Conservation (phyloP, 2,113 vertebrate species). For the Upupa epops region DNA sequence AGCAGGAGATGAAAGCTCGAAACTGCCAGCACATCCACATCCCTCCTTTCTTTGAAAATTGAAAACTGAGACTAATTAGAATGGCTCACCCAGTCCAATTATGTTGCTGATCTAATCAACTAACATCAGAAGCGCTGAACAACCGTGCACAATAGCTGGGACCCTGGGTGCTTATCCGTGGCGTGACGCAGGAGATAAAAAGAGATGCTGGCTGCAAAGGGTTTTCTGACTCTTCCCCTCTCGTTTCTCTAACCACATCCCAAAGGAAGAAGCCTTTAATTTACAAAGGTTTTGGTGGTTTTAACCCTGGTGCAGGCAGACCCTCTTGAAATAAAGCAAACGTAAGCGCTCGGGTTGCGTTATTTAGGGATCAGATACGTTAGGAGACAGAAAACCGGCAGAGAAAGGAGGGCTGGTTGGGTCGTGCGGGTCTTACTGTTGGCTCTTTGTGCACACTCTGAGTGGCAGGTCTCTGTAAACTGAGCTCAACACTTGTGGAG, state of each 20-base stretch:
- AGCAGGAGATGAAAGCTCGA: slow-evolving; percentile 31
- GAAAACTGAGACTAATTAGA: slow-evolving; percentile 56
- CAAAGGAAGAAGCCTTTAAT: slow-evolving; percentile 42
- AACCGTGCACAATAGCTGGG: slow-evolving; percentile 42
- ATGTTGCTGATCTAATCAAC: slow-evolving; percentile 55
- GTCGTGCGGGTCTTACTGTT: slow-evolving; percentile 70
- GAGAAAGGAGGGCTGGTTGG: slow-evolving; percentile 22
- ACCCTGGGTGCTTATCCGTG: slow-evolving; percentile 26
- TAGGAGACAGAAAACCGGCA: slow-evolving; percentile 20
- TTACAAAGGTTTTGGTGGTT: neutral
- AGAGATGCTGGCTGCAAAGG: neutral
- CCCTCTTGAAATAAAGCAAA: slow-evolving; percentile 33
- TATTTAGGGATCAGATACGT: slow-evolving; percentile 20
- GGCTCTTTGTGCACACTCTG: slow-evolving; percentile 65
- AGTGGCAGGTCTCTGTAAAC: slow-evolving; percentile 71
- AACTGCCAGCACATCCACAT: slow-evolving; percentile 36
- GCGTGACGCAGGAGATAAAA: neutral
- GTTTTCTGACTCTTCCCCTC: neutral
- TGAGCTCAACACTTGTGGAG: slow-evolving; percentile 67
- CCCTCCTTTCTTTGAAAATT: slow-evolving; percentile 31
- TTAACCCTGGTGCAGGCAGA: neutral
- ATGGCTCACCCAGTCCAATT: slow-evolving; percentile 37
- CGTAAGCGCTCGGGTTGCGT: slow-evolving; percentile 19
- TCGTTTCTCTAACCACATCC: neutral
- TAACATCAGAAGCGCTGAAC: slow-evolving; percentile 19